Evolutionary conservation across 2,797 vertebrate genomes (phyloP), one percentile per base, ranked within the genome.

Genomic region (Enteromius radiatus): DNA sequence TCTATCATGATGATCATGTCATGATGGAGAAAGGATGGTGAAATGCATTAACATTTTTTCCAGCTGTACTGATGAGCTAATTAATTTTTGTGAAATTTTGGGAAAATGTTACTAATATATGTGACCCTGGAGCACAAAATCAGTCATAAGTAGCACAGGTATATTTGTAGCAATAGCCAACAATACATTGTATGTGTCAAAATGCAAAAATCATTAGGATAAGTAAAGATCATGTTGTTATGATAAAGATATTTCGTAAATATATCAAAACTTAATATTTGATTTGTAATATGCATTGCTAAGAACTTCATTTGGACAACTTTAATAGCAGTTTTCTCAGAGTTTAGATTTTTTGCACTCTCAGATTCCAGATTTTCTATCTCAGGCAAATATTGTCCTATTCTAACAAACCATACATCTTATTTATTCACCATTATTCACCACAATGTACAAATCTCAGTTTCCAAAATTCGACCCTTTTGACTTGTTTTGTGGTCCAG

Each of bases 51-150:
- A 64, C 5, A 2, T 10, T 73, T 7, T 47, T 76, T 17, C 17
- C 17, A 21, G 26, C 28, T 73, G 17, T 17, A 31, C 14, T 28
- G 41, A 47, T 26, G 23, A 69, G 41, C 67, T 45, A 26, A 70
- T 70, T 19, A 2, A 21, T 28, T 54, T 78, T 11, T n/a, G 36
- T 36, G 6, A 49, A 41, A 11, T 43, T 43, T 12, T 14, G 43
- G 43, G 21, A 38, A 63, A n/a, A 10, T 19, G 23, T 11, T 45
- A 41, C 52, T 74, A 64, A 65, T 81, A 47, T 47, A 78, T 36
- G 47, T 49, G n/a, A 56, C n/a, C 54, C 54, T 56, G 54, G n/a
- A 12, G n/a, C 54, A 26, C 54, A 59, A 23, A 59, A 56, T n/a
- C 21, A 59, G n/a, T 23, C n/a, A 12, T 23, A 59, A 59, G 10